These are phyloP conservation scores for Cancer borealis DNA, from an alignment of 2,888 invertebrate genomes.

Conservation along the genomic window DNA sequence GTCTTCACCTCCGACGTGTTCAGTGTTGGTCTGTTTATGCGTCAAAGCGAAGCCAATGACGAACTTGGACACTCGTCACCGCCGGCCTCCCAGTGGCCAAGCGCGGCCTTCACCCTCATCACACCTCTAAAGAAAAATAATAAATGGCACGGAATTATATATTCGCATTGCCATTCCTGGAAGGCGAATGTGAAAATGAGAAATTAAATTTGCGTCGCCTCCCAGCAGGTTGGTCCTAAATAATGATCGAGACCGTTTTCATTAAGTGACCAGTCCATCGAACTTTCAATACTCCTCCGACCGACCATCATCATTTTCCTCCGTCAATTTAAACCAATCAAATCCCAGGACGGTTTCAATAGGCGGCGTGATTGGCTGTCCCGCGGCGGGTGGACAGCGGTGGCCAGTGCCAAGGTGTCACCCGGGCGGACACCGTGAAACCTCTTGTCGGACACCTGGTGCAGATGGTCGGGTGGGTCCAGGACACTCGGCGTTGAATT, in stretches of 20 bases:
- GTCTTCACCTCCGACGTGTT: constrained; percentile 61
- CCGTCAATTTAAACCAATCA: constrained; percentile 75
- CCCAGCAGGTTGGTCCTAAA: constrained; percentile 61
- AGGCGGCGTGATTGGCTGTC: constrained; percentile 74
- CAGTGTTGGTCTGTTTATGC: constrained; percentile 48
- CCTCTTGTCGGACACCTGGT: constrained; percentile 68
- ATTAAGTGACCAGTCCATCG: constrained; percentile 74
- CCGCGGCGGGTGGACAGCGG: constrained; percentile 70
- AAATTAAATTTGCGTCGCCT: constrained; percentile 58
- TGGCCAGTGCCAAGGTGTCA: constrained; percentile 72
- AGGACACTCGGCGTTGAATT: constrained; percentile 40
- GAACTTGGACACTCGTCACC: constrained; percentile 24
- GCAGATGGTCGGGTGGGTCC: constrained; percentile 50
- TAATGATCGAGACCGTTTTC: constrained; percentile 72
- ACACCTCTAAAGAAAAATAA: neutral
- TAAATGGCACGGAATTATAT: constrained; percentile 51
- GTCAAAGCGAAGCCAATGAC: constrained; percentile 26
- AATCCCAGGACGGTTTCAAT: constrained; percentile 74
- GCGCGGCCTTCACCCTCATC: neutral
- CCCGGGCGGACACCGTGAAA: constrained; percentile 69
- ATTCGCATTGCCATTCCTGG: constrained; percentile 47
- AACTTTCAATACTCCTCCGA: constrained; percentile 73
- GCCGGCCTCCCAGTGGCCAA: neutral
- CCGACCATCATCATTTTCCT: constrained; percentile 74
- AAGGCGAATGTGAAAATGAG: constrained; percentile 55